Evolutionary conservation across 2,113 vertebrate species (phyloP), one percentile per base, ranked within the genome.

Genomic region (Cygnus atratus): DNA sequence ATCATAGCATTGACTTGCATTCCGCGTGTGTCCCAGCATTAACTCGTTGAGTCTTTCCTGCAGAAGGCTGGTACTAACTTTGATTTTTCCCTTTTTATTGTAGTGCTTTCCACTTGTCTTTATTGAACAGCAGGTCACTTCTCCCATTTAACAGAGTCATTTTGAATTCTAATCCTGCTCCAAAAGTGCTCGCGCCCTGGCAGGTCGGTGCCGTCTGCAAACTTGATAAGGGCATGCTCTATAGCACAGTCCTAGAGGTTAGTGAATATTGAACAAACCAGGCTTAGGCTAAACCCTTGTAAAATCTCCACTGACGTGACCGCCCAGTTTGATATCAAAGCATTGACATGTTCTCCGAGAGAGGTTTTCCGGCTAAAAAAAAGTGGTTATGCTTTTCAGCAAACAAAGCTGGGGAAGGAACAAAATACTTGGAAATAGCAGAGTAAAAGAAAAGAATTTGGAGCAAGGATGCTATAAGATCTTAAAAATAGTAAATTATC

Each of bases 401-500:
- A 67, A 39, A 8, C 28, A 9, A 39, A 59, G 65, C 68, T 33
- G n/a, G 4, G 43, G 44, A 74, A 67, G 50, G 62, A 48, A 52
- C 5, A 2, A 72, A 88, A 85, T 48, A 70, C 22, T 71, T 43
- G 62, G 75, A 76, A 87, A 63, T 13, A 83, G 66, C 16, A 35
- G 81, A 88, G 68, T 54, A 54, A 78, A 86, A 92, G 71, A 71
- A 73, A 90, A 87, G 55, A 66, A 80, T 71, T 79, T 44, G 62
- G 92, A 95, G 74, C 28, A 72, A 94, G 87, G 67, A 90, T 87
- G 84, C 67, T 39, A 66, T 77, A 90, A 94, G 83, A 96, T 88
- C 95, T 97, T 97, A 95, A 97, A 97, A 97, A 96, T 78, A 96
- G 97, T 96, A 96, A 97, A 97, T 97, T 97, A 97, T 97, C 93